A percentile compares a stretch with the other conserved stretches of the same genome.
Evolutionary conservation across 2,888 invertebrate genomes (phyloP).

Genomic region (Papilio gigon): DNA sequence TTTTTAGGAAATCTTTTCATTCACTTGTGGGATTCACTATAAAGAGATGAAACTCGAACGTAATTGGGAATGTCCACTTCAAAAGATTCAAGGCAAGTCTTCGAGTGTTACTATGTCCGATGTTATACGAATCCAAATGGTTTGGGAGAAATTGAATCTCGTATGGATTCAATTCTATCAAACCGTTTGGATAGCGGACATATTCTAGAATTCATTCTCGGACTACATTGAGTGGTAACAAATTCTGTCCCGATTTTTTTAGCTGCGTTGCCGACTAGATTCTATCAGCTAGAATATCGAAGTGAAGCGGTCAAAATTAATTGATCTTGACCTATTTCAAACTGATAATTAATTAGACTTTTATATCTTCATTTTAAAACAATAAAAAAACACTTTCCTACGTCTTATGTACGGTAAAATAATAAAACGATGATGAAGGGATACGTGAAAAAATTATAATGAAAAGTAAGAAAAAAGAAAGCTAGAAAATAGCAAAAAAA

Average conservation of each 20-base stretch:
- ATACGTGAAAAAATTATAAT: background rate
- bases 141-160: slow-evolving; percentile 6
- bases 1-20: background rate
- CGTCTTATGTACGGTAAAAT: background rate
- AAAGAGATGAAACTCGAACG: background rate
- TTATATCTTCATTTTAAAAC: background rate
- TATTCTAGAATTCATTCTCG: background rate
- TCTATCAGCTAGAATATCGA: too few species aligned
- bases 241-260: background rate
- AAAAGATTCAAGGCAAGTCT: background rate
- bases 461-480: background rate
- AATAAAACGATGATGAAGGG: background rate
- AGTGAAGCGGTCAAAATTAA: too few species aligned
- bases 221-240: background rate
- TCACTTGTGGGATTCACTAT: background rate
- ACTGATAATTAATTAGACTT: too few species aligned
- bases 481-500: background rate
- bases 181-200: background rate
- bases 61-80: background rate
- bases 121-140: background rate
- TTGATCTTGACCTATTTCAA: too few species aligned
- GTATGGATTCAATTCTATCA: slow-evolving; percentile 1
- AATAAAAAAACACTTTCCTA: background rate
- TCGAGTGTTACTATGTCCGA: background rate
- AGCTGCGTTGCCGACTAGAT: background rate